These are phyloP conservation scores for Apostichopus japonicus DNA, from an alignment of 35 echinoderm and acorn worm genomes.

Conservation along the genomic window DNA sequence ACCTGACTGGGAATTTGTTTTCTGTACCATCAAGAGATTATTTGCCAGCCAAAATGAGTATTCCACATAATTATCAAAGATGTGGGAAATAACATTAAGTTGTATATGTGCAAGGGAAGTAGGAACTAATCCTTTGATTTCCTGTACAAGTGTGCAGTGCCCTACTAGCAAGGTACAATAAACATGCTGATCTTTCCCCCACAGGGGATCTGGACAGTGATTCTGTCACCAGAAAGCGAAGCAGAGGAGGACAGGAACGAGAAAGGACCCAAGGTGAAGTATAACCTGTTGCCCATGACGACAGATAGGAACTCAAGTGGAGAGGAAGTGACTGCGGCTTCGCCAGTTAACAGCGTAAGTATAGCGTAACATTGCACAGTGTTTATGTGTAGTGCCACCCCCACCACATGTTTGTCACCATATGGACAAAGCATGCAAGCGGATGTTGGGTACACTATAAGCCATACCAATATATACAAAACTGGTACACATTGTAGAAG, in stretches of 20 bases:
- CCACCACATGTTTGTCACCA: constrained; percentile 11
- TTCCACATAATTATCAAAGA: constrained; percentile 32
- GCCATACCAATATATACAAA: too few relatives aligned
- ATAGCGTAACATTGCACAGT: background rate
- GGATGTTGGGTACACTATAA: too few relatives aligned
- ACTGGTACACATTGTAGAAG: too few relatives aligned
- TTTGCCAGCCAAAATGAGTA: constrained; percentile 32
- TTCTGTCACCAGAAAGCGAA: constrained; percentile 92
- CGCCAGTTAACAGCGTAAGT: constrained; percentile 55
- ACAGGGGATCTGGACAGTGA: constrained; percentile 98
- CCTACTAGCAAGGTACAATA: constrained; percentile 19
- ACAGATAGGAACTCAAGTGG: constrained; percentile 89
- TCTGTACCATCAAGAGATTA: background rate
- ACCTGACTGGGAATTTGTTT: background rate
- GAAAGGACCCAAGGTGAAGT: constrained; percentile 93
- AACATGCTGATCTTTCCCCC: constrained; percentile 98
- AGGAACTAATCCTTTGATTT: constrained; percentile 56
- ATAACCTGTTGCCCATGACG: constrained; percentile 98
- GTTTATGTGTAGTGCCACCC: background rate
- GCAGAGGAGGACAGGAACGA: constrained; percentile 76
- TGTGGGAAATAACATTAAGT: constrained; percentile 54
- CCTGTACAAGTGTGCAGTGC: constrained; percentile 16
- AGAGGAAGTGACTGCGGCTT: constrained; percentile 72
- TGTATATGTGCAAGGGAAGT: constrained; percentile 45
- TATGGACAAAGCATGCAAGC: background rate